phyloP scores from a whole-genome alignment of 2,113 vertebrate species.

The Ciconia stormi region DNA sequence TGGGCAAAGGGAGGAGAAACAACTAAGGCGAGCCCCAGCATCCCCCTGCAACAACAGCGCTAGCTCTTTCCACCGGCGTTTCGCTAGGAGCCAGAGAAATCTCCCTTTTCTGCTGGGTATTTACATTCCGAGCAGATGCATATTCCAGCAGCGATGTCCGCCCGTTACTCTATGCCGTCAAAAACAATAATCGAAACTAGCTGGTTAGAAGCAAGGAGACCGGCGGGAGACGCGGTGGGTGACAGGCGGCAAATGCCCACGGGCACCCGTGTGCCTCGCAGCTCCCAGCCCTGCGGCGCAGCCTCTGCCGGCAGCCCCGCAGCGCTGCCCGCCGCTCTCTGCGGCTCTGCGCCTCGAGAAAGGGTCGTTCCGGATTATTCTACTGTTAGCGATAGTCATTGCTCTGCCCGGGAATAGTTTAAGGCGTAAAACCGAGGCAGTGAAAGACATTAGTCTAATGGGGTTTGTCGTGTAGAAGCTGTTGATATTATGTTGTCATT shows the following conservation, averaged over 20 bases:
- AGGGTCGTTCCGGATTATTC: conserved; percentile 43
- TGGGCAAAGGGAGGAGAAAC: not conserved
- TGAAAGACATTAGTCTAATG: conserved; percentile 66
- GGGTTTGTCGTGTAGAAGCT: conserved; percentile 62
- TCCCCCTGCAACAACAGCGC: not conserved
- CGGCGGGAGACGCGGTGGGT: not conserved
- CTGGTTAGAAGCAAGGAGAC: not conserved
- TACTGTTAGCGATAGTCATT: not conserved
- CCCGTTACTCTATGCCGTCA: not conserved
- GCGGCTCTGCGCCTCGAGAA: not conserved
- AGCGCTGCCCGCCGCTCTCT: not conserved
- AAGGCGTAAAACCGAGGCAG: conserved; percentile 43
- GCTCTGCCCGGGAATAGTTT: conserved; percentile 4
- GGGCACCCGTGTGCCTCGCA: not conserved
- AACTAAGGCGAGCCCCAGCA: not conserved
- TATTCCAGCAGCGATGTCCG: not conserved
- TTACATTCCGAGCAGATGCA: not conserved
- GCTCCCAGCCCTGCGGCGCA: not conserved
- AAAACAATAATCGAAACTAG: not conserved
- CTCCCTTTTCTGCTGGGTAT: not conserved
- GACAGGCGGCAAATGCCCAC: not conserved
- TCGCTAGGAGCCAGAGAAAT: not conserved
- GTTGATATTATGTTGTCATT: conserved; percentile 74
- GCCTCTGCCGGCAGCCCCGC: not conserved
- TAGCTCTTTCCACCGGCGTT: not conserved